phyloP scores from a whole-genome alignment of 2,797 vertebrate species.

The Bradypodion pumilum region DNA sequence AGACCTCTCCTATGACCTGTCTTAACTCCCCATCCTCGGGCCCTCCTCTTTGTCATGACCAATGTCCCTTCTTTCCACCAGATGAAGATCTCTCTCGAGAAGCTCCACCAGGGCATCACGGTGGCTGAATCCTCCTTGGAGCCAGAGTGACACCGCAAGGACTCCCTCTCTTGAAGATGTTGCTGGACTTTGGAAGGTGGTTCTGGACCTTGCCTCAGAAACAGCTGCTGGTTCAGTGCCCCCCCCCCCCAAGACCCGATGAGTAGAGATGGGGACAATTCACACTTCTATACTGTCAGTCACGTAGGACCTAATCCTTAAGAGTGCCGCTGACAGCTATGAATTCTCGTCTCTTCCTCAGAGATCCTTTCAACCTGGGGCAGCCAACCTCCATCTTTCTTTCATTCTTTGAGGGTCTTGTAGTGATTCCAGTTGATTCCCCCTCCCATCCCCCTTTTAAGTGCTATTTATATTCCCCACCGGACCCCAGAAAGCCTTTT shows the following conservation, averaged over 20 bases:
- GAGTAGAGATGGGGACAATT: neutral
- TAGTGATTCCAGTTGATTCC: neutral
- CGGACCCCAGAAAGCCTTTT: neutral
- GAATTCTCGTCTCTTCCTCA: neutral
- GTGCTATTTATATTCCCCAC: constrained; percentile 31
- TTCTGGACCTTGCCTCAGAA: constrained; percentile 41
- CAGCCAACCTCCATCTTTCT: no score
- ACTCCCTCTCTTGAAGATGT: constrained; percentile 51
- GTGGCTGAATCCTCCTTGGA: constrained; percentile 74
- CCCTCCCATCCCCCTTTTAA: neutral
- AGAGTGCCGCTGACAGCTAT: constrained; percentile 12
- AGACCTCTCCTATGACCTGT: neutral
- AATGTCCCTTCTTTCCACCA: constrained; percentile 47
- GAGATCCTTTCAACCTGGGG: neutral
- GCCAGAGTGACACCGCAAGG: constrained; percentile 44
- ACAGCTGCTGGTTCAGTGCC: constrained; percentile 61
- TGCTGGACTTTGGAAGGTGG: constrained; percentile 2
- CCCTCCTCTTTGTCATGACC: accelerated
- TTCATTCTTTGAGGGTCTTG: neutral
- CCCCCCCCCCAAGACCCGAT: neutral
- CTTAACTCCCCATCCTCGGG: neutral
- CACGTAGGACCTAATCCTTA: constrained; percentile 14
- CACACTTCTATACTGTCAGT: neutral
- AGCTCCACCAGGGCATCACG: constrained; percentile 85
- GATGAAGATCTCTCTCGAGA: constrained; percentile 92